Evolutionary conservation across 2,797 vertebrate genomes (phyloP).

Genomic region (Argentina silus): DNA sequence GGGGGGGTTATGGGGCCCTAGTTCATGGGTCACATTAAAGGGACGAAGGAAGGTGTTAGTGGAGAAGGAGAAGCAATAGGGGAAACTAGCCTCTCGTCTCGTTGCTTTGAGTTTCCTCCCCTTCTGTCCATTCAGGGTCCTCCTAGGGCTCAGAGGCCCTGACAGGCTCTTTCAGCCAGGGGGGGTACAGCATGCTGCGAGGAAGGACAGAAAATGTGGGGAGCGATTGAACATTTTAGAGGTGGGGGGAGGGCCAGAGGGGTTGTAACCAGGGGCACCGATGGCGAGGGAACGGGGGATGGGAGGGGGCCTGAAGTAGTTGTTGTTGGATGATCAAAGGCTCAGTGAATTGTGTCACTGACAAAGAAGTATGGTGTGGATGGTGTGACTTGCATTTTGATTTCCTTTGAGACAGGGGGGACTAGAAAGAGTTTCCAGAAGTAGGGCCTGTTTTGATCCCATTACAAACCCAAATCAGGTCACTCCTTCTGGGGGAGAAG

Average conservation of each 20-base stretch:
- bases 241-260: constrained; percentile 25
- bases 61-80: constrained; percentile 28
- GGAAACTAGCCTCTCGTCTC: not conserved
- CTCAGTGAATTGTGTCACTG: constrained; percentile 68
- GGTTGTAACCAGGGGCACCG: constrained; percentile 56
- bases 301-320: constrained; percentile 48
- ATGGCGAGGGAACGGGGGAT: constrained; percentile 54
- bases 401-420: constrained; percentile 58
- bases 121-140: not conserved
- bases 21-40: not conserved
- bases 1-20: not conserved
- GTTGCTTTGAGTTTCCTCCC: constrained; percentile 18
- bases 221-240: constrained; percentile 37
- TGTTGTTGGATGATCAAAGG: constrained; percentile 76
- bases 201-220: constrained; percentile 19
- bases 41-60: not conserved
- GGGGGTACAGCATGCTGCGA: constrained; percentile 28
- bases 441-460: constrained; percentile 61
- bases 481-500: constrained; percentile 33
- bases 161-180: constrained; percentile 39
- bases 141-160: constrained; percentile 11
- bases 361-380: constrained; percentile 63
- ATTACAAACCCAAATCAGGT: constrained; percentile 52
- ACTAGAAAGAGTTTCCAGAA: constrained; percentile 33
- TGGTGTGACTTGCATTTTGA: constrained; percentile 77